Conservation (phyloP, 2,797 vertebrate genomes). For the Hafferia zeledoni region DNA sequence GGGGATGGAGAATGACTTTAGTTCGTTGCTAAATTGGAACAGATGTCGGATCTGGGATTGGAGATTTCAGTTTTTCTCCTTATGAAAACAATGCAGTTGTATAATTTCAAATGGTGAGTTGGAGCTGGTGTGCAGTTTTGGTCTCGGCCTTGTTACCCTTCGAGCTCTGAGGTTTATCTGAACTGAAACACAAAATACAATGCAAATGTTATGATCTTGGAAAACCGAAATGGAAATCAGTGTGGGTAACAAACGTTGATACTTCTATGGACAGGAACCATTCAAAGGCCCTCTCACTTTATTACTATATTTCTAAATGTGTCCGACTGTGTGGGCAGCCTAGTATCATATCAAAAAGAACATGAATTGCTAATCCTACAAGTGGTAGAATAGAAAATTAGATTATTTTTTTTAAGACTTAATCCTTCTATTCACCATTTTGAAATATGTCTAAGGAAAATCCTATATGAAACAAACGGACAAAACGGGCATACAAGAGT, state of each 20-base stretch:
- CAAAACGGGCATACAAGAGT: background rate
- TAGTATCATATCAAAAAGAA: background rate
- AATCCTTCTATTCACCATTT: background rate
- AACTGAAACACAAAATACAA: background rate
- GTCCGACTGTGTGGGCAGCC: background rate
- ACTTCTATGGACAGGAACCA: background rate
- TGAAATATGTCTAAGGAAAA: conserved; percentile 18
- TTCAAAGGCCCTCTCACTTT: background rate
- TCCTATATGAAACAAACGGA: background rate
- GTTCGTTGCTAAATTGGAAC: conserved; percentile 52
- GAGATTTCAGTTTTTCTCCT: background rate
- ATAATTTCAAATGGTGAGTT: background rate
- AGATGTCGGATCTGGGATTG: conserved; percentile 5
- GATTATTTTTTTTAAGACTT: background rate
- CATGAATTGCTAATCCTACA: background rate
- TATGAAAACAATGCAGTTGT: background rate
- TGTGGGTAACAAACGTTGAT: background rate
- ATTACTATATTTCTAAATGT: background rate
- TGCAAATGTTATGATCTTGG: background rate
- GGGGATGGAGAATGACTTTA: conserved; percentile 14
- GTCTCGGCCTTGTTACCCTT: background rate
- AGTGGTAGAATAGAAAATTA: background rate
- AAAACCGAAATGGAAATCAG: background rate
- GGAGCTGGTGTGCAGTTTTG: background rate
- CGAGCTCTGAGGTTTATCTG: background rate